phyloP scores from a whole-genome alignment of 2,888 invertebrate genomes.

The Drosophila engyochracea region DNA sequence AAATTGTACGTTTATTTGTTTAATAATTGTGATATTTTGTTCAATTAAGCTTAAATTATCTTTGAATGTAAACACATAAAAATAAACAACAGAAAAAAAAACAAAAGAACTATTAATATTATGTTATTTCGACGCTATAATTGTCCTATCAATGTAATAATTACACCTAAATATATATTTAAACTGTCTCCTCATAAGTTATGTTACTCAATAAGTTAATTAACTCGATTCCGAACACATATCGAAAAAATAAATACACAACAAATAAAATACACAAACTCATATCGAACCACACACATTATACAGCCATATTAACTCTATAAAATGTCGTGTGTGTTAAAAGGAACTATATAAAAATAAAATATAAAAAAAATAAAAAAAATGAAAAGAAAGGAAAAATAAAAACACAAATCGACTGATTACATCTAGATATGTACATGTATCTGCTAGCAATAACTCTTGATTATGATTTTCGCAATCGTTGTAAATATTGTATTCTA shows the following conservation, averaged over 20 bases:
- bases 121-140: conserved; percentile 34
- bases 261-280: conserved; percentile 15
- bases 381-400: neutral
- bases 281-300: conserved; percentile 8
- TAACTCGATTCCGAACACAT: conserved; percentile 37
- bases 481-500: conserved; percentile 69
- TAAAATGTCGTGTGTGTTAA: conserved; percentile 49
- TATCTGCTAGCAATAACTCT: conserved; percentile 57
- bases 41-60: conserved; percentile 71
- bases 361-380: neutral
- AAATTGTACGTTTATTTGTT: conserved; percentile 69
- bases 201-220: conserved; percentile 64
- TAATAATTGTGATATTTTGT: conserved; percentile 78
- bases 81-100: neutral
- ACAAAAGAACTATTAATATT: conserved; percentile 46
- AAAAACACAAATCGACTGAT: conserved; percentile 72
- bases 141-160: conserved; percentile 48
- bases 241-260: conserved; percentile 25
- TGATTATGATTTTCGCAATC: conserved; percentile 51
- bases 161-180: conserved; percentile 29
- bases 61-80: neutral
- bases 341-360: conserved; percentile 24
- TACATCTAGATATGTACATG: conserved; percentile 69
- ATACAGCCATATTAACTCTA: conserved; percentile 77
- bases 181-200: conserved; percentile 71